Percentiles rank a stretch among this genome's conserved stretches.
phyloP scores from a whole-genome alignment of 2,888 invertebrate species.

The Mesorhabditis sp. region DNA sequence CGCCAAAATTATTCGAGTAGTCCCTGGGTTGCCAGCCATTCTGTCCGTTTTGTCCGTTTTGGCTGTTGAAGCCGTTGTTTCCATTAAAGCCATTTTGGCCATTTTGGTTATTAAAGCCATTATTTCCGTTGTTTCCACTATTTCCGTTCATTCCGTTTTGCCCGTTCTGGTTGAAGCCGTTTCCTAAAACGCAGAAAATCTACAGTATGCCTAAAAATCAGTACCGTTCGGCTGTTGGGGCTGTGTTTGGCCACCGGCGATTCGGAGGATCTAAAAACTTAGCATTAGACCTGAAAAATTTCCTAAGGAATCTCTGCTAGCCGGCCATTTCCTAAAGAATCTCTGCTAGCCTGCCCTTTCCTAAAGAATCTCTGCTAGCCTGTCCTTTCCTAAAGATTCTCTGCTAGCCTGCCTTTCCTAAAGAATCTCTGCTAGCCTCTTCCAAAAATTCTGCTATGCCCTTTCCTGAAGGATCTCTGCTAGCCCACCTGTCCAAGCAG shows the following conservation, averaged over 20 bases:
- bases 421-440: no score
- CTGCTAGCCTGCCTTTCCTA: no score
- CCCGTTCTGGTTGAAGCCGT: no score
- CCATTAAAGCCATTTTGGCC: not conserved
- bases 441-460: no score
- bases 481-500: conserved; percentile 5
- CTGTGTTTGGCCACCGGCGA: not conserved
- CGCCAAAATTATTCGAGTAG: not conserved
- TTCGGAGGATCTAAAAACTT: not conserved
- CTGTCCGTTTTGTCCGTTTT: not conserved
- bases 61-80: not conserved
- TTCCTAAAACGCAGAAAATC: no score
- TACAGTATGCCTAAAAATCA: no score
- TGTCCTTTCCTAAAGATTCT: no score
- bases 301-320: not conserved
- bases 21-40: not conserved
- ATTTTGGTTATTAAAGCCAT: not conserved
- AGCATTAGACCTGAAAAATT: not conserved
- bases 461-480: no score
- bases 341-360: no score
- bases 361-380: no score
- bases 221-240: no score
- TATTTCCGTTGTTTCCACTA: conserved; percentile 1
- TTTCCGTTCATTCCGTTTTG: not conserved
- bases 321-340: no score